Conservation (phyloP, 2,113 vertebrate species). For the Paradisaea rubra region DNA sequence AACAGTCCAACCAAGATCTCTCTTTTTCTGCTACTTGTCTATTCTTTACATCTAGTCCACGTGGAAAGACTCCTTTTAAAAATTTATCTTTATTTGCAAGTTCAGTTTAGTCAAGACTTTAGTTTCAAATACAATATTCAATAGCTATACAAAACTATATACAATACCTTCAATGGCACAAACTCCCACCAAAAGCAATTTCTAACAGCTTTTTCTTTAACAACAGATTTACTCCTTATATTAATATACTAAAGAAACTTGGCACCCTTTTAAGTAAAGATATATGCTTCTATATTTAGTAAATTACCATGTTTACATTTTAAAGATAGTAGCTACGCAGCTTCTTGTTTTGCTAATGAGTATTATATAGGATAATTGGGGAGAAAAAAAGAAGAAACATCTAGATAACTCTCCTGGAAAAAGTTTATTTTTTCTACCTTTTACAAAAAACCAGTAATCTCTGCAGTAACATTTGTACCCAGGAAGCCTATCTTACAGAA, state of each 20-base stretch:
- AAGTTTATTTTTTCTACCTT: background rate
- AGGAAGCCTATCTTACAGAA: background rate
- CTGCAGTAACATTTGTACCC: background rate
- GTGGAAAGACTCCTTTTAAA: background rate
- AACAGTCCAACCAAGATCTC: background rate
- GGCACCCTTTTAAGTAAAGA: background rate
- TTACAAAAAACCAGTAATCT: background rate
- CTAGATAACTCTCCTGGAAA: background rate
- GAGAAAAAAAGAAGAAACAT: background rate
- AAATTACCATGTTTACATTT: background rate
- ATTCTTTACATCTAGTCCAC: background rate
- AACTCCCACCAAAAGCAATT: background rate
- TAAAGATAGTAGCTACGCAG: background rate
- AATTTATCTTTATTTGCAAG: background rate
- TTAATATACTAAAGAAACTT: background rate
- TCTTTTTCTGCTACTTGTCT: background rate
- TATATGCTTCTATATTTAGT: background rate
- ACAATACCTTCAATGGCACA: background rate
- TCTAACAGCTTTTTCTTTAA: background rate
- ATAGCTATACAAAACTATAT: background rate
- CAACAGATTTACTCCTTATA: background rate
- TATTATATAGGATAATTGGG: background rate
- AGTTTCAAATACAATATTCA: background rate
- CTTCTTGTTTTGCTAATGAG: background rate
- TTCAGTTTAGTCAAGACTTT: background rate